phyloP scores from a whole-genome alignment of 2,888 invertebrate genomes.

The Eurois occulta region DNA sequence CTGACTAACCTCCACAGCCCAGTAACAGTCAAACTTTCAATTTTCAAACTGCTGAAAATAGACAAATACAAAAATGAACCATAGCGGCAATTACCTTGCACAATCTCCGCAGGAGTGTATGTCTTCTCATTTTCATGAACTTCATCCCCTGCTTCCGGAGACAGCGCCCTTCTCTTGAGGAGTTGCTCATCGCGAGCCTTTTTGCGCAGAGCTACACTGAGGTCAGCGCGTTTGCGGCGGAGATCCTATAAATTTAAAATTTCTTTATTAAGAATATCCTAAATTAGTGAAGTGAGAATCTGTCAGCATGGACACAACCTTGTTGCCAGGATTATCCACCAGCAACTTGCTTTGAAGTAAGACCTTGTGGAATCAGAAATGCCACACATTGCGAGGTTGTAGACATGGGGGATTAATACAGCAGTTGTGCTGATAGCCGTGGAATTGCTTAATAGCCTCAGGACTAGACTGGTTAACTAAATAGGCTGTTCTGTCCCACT shows the following conservation, averaged over 20 bases:
- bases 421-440: background rate
- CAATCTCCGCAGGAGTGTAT: constrained; percentile 93
- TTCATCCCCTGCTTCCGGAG: constrained; percentile 89
- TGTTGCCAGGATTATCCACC: background rate
- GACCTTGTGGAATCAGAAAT: background rate
- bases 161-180: constrained; percentile 96
- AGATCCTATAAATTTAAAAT: constrained; percentile 91
- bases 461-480: background rate
- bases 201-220: constrained; percentile 97
- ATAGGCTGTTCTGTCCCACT: background rate
- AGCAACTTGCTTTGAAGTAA: background rate
- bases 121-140: constrained; percentile 76
- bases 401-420: background rate
- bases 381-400: background rate
- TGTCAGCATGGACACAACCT: background rate
- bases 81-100: constrained; percentile 83
- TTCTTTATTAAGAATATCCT: background rate
- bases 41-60: too few relatives aligned
- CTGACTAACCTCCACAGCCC: too few relatives aligned
- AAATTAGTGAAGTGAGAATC: background rate
- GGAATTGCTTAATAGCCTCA: background rate
- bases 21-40: too few relatives aligned
- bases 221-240: constrained; percentile 96
- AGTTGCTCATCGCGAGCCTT: constrained; percentile 98
- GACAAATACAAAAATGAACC: background rate